Conservation (phyloP, 2,888 invertebrate species). For the Priocnemis perturbator region DNA sequence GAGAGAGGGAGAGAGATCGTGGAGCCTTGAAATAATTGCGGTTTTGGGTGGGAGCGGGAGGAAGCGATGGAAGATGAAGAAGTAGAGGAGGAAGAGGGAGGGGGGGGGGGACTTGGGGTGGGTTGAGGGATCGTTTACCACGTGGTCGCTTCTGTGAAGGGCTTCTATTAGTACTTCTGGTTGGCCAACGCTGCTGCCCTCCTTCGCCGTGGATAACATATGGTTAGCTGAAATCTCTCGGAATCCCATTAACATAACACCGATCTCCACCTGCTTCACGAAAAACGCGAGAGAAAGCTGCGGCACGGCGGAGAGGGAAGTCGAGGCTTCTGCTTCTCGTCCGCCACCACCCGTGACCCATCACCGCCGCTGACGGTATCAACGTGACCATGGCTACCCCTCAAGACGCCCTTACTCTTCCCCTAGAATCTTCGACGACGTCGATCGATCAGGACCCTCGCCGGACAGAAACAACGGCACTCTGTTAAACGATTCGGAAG, state of each 20-base stretch:
- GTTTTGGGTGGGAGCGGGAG: slow-evolving; percentile 23
- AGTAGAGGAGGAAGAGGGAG: not conserved
- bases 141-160: slow-evolving; percentile 49
- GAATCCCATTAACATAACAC: slow-evolving; percentile 61
- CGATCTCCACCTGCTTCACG: slow-evolving; percentile 62
- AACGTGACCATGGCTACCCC: slow-evolving; percentile 18
- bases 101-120: too few relatives aligned
- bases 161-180: slow-evolving; percentile 56
- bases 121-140: slow-evolving; percentile 42
- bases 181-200: slow-evolving; percentile 32
- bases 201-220: slow-evolving; percentile 53
- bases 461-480: slow-evolving; percentile 15
- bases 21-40: slow-evolving; percentile 40
- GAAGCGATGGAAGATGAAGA: slow-evolving; percentile 16
- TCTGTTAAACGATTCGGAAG: slow-evolving; percentile 26
- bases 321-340: too few relatives aligned
- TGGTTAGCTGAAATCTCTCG: slow-evolving; percentile 62
- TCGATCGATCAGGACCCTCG: slow-evolving; percentile 29
- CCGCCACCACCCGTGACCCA: not conserved
- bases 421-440: slow-evolving; percentile 22
- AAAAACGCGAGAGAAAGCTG: slow-evolving; percentile 42
- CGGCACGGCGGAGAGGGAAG: not conserved
- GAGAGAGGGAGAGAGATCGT: slow-evolving; percentile 24
- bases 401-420: slow-evolving; percentile 7
- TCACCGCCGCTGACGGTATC: not conserved